Conservation (phyloP, 1,140 invertebrate genomes). For the Trialeurodes vaporariorum region DNA sequence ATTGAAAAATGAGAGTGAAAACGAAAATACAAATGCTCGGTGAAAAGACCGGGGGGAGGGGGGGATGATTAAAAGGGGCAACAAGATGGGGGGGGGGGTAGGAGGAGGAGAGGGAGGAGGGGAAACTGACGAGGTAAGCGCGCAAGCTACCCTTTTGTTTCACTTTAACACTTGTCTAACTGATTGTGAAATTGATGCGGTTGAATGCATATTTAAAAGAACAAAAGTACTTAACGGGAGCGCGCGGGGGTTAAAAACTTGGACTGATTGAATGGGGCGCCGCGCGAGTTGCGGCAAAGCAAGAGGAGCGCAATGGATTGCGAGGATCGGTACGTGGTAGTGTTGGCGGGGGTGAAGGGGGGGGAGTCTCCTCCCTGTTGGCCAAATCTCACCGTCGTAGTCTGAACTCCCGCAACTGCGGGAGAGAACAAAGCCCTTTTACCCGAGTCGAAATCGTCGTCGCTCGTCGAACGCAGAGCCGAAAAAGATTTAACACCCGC, state of each 20-base stretch:
- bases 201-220: neutral
- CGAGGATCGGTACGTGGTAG: too few relatives aligned
- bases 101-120: neutral
- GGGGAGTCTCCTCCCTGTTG: neutral
- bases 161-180: neutral
- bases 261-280: neutral
- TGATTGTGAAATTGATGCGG: neutral
- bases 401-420: too few relatives aligned
- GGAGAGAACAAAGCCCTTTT: too few relatives aligned
- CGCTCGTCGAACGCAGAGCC: neutral
- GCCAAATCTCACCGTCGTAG: neutral
- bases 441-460: too few relatives aligned
- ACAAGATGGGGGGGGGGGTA: neutral
- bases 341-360: neutral
- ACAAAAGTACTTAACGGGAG: too few relatives aligned
- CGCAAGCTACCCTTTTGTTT: neutral
- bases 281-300: too few relatives aligned
- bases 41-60: neutral
- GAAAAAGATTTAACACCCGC: neutral
- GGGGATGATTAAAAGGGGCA: neutral
- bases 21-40: neutral
- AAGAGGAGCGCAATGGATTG: too few relatives aligned
- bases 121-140: neutral
- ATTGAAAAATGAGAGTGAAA: conserved; percentile 1
- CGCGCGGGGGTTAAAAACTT: neutral